Conservation (phyloP, 2,888 invertebrate species). For the Polymixis lichenea region DNA sequence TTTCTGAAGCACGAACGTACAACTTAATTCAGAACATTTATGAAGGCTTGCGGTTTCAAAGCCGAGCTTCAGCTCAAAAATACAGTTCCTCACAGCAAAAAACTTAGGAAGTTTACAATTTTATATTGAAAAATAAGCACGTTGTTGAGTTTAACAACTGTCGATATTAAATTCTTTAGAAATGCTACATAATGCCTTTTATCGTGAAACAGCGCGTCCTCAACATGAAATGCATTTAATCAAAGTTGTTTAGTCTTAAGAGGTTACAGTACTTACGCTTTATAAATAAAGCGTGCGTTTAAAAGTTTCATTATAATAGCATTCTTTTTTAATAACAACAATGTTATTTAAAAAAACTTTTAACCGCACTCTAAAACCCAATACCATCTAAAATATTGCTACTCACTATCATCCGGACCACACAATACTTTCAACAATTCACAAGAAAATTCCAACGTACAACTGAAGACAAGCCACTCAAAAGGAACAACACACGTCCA, state of each 20-base stretch:
- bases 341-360: too few relatives aligned
- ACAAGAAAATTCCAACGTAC: neutral
- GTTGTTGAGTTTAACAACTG: neutral
- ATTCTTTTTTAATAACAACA: too few relatives aligned
- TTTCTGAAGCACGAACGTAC: conserved; percentile 36
- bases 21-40: conserved; percentile 45
- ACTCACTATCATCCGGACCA: too few relatives aligned
- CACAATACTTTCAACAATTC: neutral
- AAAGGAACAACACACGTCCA: conserved; percentile 33
- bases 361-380: neutral
- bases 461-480: neutral
- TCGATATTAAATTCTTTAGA: neutral
- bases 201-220: neutral
- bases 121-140: neutral
- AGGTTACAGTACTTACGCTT: neutral
- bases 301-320: neutral
- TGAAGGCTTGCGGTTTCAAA: conserved; percentile 21
- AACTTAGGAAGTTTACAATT: neutral
- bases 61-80: conserved; percentile 32
- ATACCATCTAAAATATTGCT: too few relatives aligned
- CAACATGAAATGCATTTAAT: neutral
- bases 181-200: neutral
- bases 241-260: neutral
- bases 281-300: too few relatives aligned
- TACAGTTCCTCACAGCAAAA: neutral